Evolutionary conservation across 2,797 vertebrate genomes (phyloP).

Genomic region (Arremon brunneinucha): DNA sequence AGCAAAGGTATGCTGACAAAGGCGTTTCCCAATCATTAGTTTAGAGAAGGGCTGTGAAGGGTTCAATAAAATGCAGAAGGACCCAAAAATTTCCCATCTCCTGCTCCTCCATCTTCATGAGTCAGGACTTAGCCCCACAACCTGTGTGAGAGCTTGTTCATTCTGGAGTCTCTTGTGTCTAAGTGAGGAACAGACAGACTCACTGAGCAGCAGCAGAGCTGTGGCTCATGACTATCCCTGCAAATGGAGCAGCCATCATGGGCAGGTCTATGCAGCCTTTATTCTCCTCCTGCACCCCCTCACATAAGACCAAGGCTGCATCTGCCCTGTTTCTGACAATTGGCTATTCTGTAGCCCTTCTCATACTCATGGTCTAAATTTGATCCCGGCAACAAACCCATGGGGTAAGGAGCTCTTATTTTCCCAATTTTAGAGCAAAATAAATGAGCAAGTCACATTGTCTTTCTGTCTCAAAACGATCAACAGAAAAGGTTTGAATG

Average conservation of each 20-base stretch:
- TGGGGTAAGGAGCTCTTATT: background rate
- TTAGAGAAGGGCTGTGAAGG: background rate
- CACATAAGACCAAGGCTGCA: background rate
- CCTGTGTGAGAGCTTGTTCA: background rate
- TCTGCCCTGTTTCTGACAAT: background rate
- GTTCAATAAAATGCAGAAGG: background rate
- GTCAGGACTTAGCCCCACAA: background rate
- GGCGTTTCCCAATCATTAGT: background rate
- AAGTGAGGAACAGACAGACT: background rate
- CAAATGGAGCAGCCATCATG: accelerated
- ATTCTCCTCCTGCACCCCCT: background rate
- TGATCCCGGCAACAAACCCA: background rate
- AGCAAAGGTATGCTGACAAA: background rate
- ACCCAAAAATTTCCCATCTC: background rate
- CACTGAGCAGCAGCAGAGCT: background rate
- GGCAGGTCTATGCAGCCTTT: background rate
- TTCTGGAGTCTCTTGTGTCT: background rate
- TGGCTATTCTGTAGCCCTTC: background rate
- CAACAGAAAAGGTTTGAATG: background rate
- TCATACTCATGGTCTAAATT: background rate
- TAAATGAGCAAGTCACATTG: background rate
- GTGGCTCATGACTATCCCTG: background rate
- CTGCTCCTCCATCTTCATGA: background rate
- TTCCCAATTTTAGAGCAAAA: background rate
- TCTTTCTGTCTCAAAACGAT: background rate